Conservation (phyloP, 30 jellyfish, hydroid and myxozoan species). For the Cassiopea xamachana region DNA sequence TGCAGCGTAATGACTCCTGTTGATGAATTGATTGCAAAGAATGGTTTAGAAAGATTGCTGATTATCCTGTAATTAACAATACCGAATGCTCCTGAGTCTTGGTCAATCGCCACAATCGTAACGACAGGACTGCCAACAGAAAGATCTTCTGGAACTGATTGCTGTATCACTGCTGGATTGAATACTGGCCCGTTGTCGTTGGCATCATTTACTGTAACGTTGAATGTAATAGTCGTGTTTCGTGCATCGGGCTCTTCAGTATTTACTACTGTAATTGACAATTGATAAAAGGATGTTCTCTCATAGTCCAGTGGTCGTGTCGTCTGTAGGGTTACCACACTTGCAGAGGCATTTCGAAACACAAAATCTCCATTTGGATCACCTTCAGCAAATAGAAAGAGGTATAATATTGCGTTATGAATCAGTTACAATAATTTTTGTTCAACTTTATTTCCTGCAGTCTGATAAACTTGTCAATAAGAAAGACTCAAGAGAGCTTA, state of each 20-base stretch:
- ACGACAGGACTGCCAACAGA: slow-evolving; percentile 70
- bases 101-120: slow-evolving; percentile 65
- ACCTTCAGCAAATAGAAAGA: slow-evolving; percentile 44
- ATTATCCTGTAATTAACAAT: slow-evolving; percentile 74
- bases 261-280: slow-evolving; percentile 80
- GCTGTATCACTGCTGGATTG: slow-evolving; percentile 29
- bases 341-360: slow-evolving; percentile 60
- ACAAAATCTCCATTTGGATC: slow-evolving; percentile 70
- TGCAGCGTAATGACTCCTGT: slow-evolving; percentile 81
- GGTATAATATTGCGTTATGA: too few relatives aligned
- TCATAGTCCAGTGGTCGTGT: slow-evolving; percentile 82
- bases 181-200: slow-evolving; percentile 94
- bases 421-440: too few relatives aligned
- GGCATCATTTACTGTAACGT: slow-evolving; percentile 70
- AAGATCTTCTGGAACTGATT: slow-evolving; percentile 80
- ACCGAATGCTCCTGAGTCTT: slow-evolving; percentile 84
- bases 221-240: slow-evolving; percentile 67
- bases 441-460: too few relatives aligned
- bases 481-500: too few relatives aligned
- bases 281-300: slow-evolving; percentile 46
- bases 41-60: slow-evolving; percentile 76
- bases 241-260: slow-evolving; percentile 84
- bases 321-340: slow-evolving; percentile 48
- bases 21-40: slow-evolving; percentile 62
- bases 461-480: too few relatives aligned